These are phyloP conservation scores for Phymorhynchus buccinoides DNA, from an alignment of 1,140 invertebrate genomes.

Conservation along the genomic window DNA sequence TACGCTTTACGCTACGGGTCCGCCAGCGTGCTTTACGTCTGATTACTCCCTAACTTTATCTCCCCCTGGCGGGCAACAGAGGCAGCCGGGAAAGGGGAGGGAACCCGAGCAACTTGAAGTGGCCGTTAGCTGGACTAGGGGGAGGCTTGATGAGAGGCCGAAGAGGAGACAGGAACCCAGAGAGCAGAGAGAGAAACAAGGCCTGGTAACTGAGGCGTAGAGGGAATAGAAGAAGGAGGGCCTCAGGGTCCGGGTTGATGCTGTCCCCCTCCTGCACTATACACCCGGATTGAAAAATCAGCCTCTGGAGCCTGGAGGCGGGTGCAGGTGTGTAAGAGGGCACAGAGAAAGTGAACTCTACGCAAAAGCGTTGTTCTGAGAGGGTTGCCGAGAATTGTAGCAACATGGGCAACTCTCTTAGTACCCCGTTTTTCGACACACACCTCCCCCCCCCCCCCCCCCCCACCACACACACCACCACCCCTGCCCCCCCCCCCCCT, in stretches of 20 bases:
- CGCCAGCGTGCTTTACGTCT: slow-evolving; percentile 19
- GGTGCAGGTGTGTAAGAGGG: not conserved
- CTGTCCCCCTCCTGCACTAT: not conserved
- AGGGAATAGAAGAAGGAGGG: no score
- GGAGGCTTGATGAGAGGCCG: slow-evolving; percentile 22
- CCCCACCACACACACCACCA: not conserved
- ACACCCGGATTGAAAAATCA: not conserved
- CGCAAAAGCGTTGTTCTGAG: not conserved
- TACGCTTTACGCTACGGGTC: not conserved
- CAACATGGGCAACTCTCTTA: not conserved
- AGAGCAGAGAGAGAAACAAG: slow-evolving; percentile 11
- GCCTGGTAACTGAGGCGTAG: not conserved
- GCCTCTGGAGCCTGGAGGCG: not conserved
- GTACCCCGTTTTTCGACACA: no score
- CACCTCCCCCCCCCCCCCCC: not conserved
- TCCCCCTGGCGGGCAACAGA: slow-evolving; percentile 8
- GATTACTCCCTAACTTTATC: slow-evolving; percentile 25
- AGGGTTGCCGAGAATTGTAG: not conserved
- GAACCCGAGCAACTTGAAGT: slow-evolving; percentile 28
- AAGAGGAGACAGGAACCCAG: not conserved
- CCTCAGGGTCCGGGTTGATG: not conserved
- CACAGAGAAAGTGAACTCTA: not conserved
- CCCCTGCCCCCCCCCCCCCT: no score
- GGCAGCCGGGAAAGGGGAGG: not conserved
- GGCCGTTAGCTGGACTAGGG: slow-evolving; percentile 31